phyloP scores from a whole-genome alignment of 2,113 vertebrate species.

The Phainopepla nitens region DNA sequence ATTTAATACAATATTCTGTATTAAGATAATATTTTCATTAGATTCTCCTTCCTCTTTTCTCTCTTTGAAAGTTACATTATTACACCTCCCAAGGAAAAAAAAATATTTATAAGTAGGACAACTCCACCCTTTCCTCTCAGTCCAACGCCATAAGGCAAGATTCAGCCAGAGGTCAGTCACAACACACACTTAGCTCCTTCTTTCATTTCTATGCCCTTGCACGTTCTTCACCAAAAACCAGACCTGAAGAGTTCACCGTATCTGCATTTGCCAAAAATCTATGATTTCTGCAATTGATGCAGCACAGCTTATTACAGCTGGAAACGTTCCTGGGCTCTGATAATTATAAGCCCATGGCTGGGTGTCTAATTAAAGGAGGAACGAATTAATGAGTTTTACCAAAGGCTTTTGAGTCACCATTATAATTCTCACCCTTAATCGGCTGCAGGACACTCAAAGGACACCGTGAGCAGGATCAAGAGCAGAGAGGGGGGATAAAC shows the following conservation, averaged over 20 bases:
- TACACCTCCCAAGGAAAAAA: background rate
- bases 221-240: background rate
- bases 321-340: background rate
- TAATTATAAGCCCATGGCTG: constrained; percentile 13
- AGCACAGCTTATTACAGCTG: background rate
- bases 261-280: background rate
- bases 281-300: background rate
- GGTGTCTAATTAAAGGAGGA: constrained; percentile 41
- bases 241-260: background rate
- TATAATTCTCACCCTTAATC: constrained; percentile 45
- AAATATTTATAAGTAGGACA: background rate
- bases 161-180: background rate
- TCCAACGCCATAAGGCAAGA: background rate
- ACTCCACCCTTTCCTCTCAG: constrained; percentile 16
- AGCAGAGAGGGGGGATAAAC: background rate
- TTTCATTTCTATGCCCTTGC: background rate
- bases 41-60: background rate
- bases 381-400: constrained; percentile 49
- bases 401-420: constrained; percentile 45
- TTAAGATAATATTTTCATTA: background rate
- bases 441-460: constrained; percentile 36
- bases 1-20: background rate
- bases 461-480: background rate
- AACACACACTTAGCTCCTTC: background rate
- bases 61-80: background rate